phyloP scores from a whole-genome alignment of 1,140 invertebrate genomes.

The Sitodiplosis mosellana region DNA sequence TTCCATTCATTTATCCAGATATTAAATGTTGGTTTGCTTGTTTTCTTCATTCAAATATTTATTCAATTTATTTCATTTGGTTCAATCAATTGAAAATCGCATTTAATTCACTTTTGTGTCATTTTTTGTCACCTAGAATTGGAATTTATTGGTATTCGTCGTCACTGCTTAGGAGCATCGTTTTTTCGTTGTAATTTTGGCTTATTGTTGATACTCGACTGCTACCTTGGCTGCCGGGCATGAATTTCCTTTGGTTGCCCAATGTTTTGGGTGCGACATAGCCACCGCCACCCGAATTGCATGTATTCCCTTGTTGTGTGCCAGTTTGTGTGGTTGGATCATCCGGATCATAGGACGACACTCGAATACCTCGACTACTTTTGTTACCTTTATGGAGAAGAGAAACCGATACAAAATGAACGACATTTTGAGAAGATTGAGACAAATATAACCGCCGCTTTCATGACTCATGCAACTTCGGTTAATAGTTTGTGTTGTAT shows the following conservation, averaged over 20 bases:
- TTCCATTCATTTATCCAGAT: not conserved
- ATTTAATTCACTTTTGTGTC: not conserved
- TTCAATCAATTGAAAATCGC: too few species aligned
- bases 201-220: slow-evolving; percentile 59
- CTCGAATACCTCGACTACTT: slow-evolving; percentile 40
- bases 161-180: slow-evolving; percentile 86
- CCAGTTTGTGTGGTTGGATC: slow-evolving; percentile 26
- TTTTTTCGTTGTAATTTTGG: slow-evolving; percentile 86
- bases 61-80: not conserved
- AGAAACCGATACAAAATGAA: slow-evolving; percentile 6
- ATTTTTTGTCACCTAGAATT: too few species aligned
- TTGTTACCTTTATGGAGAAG: slow-evolving; percentile 34
- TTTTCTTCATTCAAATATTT: too few species aligned
- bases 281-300: slow-evolving; percentile 10
- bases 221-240: slow-evolving; percentile 32
- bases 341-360: slow-evolving; percentile 46
- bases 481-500: too few species aligned
- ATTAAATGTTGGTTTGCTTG: not conserved
- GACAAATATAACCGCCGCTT: too few species aligned
- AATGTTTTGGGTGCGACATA: slow-evolving; percentile 24
- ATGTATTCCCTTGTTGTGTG: slow-evolving; percentile 4
- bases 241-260: slow-evolving; percentile 25
- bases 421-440: not conserved
- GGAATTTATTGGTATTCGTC: slow-evolving; percentile 90
- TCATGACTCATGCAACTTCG: too few species aligned